phyloP scores from a whole-genome alignment of 2,888 invertebrate genomes.

The Perizoma flavofasciatum region DNA sequence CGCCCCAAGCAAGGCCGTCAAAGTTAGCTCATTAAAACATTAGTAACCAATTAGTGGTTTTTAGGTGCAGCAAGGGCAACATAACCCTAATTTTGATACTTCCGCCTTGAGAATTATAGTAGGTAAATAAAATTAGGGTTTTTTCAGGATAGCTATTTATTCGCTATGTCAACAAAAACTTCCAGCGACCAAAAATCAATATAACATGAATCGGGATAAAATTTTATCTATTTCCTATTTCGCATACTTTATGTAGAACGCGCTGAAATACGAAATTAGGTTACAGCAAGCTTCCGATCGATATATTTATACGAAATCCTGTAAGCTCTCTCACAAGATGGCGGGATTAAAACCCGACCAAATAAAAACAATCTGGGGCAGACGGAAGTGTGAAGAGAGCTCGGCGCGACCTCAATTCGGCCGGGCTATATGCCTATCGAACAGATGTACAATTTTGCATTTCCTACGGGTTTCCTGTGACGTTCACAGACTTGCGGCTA shows the following conservation, averaged over 20 bases:
- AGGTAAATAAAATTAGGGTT: conserved; percentile 13
- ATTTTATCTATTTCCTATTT: conserved; percentile 1
- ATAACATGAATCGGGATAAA: neutral
- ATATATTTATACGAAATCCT: conserved; percentile 78
- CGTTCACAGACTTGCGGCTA: conserved; percentile 52
- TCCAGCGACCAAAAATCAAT: neutral
- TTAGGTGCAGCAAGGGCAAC: conserved; percentile 29
- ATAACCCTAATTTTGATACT: conserved; percentile 15
- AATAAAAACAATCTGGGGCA: conserved; percentile 54
- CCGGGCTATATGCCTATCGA: conserved; percentile 72
- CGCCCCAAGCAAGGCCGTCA: conserved; percentile 65
- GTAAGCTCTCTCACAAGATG: conserved; percentile 80
- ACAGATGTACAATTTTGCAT: conserved; percentile 77
- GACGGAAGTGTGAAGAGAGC: conserved; percentile 54
- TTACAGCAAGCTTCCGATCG: conserved; percentile 75
- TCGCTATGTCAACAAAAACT: conserved; percentile 36
- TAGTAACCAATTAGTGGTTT: conserved; percentile 45
- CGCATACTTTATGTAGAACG: conserved; percentile 18
- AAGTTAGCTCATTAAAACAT: conserved; percentile 50
- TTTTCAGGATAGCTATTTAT: conserved; percentile 5
- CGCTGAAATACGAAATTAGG: conserved; percentile 55
- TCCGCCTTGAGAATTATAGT: conserved; percentile 10
- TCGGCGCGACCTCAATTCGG: conserved; percentile 66
- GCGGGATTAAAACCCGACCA: conserved; percentile 71
- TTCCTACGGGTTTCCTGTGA: conserved; percentile 67